Conservation (phyloP, 2,113 vertebrate genomes). For the Lepisosteus osseus region DNA sequence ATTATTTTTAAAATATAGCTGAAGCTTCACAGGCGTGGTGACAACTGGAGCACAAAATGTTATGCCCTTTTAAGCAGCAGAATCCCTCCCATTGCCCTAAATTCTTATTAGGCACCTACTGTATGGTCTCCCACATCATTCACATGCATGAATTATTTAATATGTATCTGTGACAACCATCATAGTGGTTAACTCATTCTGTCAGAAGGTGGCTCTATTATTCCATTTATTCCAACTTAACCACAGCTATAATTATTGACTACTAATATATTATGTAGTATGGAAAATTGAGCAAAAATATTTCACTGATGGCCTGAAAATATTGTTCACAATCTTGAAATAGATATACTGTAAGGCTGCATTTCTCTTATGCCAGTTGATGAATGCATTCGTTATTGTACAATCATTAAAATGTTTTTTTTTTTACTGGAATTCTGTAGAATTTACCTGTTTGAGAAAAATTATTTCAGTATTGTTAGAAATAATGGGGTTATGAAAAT, state of each 20-base stretch:
- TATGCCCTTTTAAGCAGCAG: conserved; percentile 1
- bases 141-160: conserved; percentile 2
- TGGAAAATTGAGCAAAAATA: not conserved
- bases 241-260: conserved; percentile 3
- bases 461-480: no score
- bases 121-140: not conserved
- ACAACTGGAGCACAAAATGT: conserved; percentile 6
- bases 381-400: not conserved
- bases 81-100: not conserved
- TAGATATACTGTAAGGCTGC: not conserved
- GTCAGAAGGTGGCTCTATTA: not conserved
- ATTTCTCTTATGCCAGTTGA: not conserved
- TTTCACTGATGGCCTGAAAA: not conserved
- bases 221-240: not conserved
- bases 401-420: not conserved
- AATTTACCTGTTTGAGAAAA: no score
- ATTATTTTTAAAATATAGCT: not conserved
- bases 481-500: no score
- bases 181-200: not conserved
- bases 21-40: not conserved
- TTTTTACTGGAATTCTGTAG: not conserved
- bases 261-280: not conserved
- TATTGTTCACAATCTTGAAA: not conserved
- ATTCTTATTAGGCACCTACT: not conserved
- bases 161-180: conserved; percentile 5